Evolutionary conservation across 2,888 invertebrate species (phyloP), one percentile per base, ranked within the genome.

Genomic region (Chrysolina haemoptera): DNA sequence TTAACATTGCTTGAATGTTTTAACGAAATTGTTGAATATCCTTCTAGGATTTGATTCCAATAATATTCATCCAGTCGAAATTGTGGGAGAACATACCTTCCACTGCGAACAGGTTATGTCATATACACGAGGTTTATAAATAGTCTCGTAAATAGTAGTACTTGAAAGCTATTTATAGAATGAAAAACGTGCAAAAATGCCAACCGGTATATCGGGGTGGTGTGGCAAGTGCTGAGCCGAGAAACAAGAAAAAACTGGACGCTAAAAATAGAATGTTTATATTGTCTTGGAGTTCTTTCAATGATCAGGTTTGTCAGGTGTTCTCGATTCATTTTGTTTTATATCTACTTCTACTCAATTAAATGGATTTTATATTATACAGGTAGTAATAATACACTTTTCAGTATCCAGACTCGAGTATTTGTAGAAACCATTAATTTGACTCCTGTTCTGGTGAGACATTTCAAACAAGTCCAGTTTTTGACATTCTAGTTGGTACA

Each of bases 131-230:
- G 62, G 69, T 76, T 76, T 83, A 81, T 81, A 82, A 82, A 83
- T 83, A 83, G 83, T 81, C 75, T 76, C 82, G 80, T 81, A 82
- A 82, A 83, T 83, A 83, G 83, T 81, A 82, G 82, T 82, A 80
- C 82, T 80, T 80, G 80, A 76, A 77, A 69, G 81, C 77, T 84
- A 84, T 84, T 84, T 84, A 81, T 84, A 83, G 84, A 82, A 79
- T 18, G 77, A 80, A 79, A 82, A 80, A 80, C 78, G 75, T 73
- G 75, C 74, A 82, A 82, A 81, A 82, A 82, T 79, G 64, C 76
- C 78, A 82, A 83, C 83, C 82, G 82, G 82, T 82, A 82, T 82
- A 78, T 77, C 81, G 73, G 79, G 81, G 80, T 80, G 77, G 80
- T 77, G 76, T 18, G 48, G 14, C 35, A 50, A 50, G 48, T 50